These are phyloP conservation scores for Artemia sp. DNA, from an alignment of 2,888 invertebrate species.

Conservation along the genomic window DNA sequence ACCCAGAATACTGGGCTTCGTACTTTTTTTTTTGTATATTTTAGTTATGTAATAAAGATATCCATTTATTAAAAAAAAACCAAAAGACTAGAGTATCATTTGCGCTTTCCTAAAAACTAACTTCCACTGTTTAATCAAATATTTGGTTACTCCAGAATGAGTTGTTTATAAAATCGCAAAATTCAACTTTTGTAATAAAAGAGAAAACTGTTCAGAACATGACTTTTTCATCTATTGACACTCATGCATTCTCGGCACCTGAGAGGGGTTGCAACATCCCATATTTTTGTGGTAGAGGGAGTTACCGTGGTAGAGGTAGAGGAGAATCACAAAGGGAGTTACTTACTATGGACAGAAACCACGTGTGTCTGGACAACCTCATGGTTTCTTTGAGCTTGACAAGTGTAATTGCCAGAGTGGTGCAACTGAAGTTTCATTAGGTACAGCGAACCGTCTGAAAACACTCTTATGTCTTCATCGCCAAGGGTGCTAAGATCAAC, in stretches of 20 bases:
- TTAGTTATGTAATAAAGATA: too few species aligned
- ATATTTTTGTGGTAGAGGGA: neutral
- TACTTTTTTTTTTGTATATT: too few species aligned
- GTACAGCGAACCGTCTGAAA: conserved; percentile 55
- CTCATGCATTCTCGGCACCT: neutral
- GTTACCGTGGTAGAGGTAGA: neutral
- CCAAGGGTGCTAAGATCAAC: conserved; percentile 44
- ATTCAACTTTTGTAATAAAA: too few species aligned
- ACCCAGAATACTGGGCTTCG: too few species aligned
- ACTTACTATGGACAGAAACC: conserved; percentile 53
- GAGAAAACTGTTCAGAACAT: too few species aligned
- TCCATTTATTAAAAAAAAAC: too few species aligned
- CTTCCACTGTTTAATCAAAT: too few species aligned
- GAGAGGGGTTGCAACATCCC: conserved; percentile 17
- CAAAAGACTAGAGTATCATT: too few species aligned
- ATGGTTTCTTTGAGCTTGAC: conserved; percentile 51
- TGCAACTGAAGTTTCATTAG: conserved; percentile 51
- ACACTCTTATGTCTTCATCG: conserved; percentile 45
- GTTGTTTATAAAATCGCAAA: too few species aligned
- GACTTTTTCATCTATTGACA: neutral
- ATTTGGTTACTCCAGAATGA: too few species aligned
- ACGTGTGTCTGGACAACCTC: conserved; percentile 55
- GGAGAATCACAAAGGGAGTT: conserved; percentile 4
- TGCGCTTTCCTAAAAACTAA: too few species aligned
- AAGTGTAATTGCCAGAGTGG: conserved; percentile 59